These are phyloP conservation scores for Gerris lacustris DNA, from an alignment of 2,888 invertebrate genomes.

Conservation along the genomic window DNA sequence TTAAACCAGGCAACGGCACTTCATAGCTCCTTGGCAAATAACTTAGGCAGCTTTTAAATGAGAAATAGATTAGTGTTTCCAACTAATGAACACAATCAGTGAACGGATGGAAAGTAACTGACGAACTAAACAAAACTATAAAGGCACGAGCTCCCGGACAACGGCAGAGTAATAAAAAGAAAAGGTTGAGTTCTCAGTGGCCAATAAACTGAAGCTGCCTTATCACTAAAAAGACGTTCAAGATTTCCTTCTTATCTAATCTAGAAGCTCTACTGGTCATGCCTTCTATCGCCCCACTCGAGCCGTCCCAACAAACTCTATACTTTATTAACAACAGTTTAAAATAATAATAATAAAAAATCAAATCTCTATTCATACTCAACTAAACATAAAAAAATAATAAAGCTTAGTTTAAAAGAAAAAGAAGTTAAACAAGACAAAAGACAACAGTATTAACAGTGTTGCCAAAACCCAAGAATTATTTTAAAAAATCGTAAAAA, in stretches of 20 bases:
- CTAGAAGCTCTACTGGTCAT: constrained; percentile 1
- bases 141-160: not conserved
- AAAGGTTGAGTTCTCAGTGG: not conserved
- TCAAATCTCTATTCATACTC: not conserved
- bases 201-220: constrained; percentile 3
- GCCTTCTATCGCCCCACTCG: not conserved
- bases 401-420: too few species aligned
- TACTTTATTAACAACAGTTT: not conserved
- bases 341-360: not conserved
- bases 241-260: constrained; percentile 1
- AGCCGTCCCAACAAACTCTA: not conserved
- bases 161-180: not conserved
- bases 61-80: too few species aligned
- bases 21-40: too few species aligned
- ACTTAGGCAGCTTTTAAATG: too few species aligned
- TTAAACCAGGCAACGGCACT: too few species aligned
- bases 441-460: too few species aligned
- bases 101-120: too few species aligned
- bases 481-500: too few species aligned
- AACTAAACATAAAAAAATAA: too few species aligned
- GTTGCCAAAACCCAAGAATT: too few species aligned
- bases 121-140: not conserved
- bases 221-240: constrained; percentile 3
- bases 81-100: too few species aligned
- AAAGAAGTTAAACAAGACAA: too few species aligned